Conservation (phyloP, 1,140 invertebrate species). For the Drosophila insularis region DNA sequence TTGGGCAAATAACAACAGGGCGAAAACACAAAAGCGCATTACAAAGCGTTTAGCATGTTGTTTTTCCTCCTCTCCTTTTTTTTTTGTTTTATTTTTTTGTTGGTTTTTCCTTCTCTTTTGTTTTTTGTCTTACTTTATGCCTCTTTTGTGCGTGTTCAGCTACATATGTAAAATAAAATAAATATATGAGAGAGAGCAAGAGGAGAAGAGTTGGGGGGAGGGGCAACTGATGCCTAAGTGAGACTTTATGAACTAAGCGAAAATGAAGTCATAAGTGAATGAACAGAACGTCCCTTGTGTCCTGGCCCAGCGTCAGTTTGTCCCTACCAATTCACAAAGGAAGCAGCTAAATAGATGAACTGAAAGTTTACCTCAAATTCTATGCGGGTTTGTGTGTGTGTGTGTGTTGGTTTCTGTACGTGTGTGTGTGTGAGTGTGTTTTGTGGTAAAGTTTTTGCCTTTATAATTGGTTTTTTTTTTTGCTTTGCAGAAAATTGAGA, state of each 20-base stretch:
- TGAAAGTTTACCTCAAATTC: not conserved
- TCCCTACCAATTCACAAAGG: not conserved
- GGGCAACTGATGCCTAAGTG: constrained; percentile 28
- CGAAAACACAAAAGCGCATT: constrained; percentile 69
- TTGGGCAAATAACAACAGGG: constrained; percentile 46
- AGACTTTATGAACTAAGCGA: constrained; percentile 47
- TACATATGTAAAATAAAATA: constrained; percentile 31
- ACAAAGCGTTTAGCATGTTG: constrained; percentile 73
- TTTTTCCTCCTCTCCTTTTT: constrained; percentile 28
- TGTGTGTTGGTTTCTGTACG: not conserved
- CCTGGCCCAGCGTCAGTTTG: not conserved
- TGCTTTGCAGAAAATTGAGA: not conserved
- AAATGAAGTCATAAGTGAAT: constrained; percentile 57
- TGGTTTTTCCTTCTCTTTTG: constrained; percentile 13
- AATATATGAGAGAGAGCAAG: constrained; percentile 24
- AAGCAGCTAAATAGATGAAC: not conserved
- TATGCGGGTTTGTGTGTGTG: not conserved
- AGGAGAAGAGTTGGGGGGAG: not conserved
- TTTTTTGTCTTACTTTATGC: constrained; percentile 37
- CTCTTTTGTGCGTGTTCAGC: constrained; percentile 38
- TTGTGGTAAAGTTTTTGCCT: not conserved
- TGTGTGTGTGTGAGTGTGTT: not conserved
- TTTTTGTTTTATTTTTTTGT: constrained; percentile 2
- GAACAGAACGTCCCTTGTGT: constrained; percentile 2
- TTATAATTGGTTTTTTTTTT: not conserved